Evolutionary conservation across 2,113 vertebrate species (phyloP).

Genomic region (Cynoglossus semilaevis): DNA sequence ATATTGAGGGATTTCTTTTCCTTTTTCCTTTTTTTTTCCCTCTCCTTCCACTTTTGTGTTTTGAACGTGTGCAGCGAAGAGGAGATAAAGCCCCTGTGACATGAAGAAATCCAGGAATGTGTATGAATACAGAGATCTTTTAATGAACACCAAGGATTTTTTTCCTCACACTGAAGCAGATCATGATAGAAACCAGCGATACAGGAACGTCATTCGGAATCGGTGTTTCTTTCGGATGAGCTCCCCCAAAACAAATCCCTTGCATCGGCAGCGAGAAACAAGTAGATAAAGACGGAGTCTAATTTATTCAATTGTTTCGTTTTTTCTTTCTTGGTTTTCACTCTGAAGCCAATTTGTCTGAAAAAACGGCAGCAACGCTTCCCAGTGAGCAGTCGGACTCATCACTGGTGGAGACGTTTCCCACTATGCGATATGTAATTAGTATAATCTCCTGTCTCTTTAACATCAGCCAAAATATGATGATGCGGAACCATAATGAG

Average conservation of each 20-base stretch:
- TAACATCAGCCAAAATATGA: conserved; percentile 76
- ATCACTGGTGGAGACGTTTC: conserved; percentile 55
- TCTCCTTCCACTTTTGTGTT: conserved; percentile 31
- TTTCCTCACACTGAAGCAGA: conserved; percentile 36
- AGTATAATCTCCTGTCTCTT: conserved; percentile 76
- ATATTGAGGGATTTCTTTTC: conserved; percentile 42
- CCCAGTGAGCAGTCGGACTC: conserved; percentile 54
- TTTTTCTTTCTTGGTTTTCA: conserved; percentile 44
- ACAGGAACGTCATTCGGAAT: conserved; percentile 14
- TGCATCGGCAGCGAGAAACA: conserved; percentile 29
- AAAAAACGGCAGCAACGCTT: conserved; percentile 50
- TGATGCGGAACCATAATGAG: conserved; percentile 73
- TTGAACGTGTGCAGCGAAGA: conserved; percentile 45
- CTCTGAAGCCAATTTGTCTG: conserved; percentile 34
- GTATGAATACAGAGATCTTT: conserved; percentile 28
- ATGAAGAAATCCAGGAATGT: conserved; percentile 19
- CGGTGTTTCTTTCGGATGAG: not conserved
- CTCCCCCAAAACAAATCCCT: not conserved
- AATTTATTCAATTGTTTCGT: conserved; percentile 14
- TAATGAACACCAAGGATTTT: conserved; percentile 35
- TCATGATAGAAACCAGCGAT: conserved; percentile 32
- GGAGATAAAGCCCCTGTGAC: conserved; percentile 29
- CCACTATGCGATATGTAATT: conserved; percentile 71
- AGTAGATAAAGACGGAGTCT: conserved; percentile 34
- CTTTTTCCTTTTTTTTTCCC: not conserved